phyloP scores from a whole-genome alignment of 2,797 vertebrate genomes.

The Anabas testudineus region DNA sequence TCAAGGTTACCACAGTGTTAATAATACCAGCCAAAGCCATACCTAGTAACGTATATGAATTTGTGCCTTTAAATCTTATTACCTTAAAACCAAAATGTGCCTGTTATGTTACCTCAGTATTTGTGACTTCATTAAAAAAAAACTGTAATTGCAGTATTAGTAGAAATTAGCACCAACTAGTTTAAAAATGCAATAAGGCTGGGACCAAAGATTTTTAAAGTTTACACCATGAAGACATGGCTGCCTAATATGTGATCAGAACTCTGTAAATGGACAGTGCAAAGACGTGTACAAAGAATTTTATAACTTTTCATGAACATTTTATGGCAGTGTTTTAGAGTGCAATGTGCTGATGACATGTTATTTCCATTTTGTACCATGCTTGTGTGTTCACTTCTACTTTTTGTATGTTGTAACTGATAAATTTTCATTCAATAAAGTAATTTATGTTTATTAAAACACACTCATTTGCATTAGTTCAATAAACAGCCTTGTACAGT shows the following conservation, averaged over 20 bases:
- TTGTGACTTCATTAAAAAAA: slow-evolving; percentile 60
- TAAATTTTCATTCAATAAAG: slow-evolving; percentile 84
- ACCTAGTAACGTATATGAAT: slow-evolving; percentile 66
- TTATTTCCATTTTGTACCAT: slow-evolving; percentile 77
- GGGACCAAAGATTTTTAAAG: slow-evolving; percentile 79
- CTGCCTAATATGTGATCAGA: slow-evolving; percentile 63
- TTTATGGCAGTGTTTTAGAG: slow-evolving; percentile 76
- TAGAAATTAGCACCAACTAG: slow-evolving; percentile 53
- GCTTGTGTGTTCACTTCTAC: slow-evolving; percentile 78
- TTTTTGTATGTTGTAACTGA: slow-evolving; percentile 72
- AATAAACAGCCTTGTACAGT: not conserved
- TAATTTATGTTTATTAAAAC: slow-evolving; percentile 87
- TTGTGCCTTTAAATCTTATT: slow-evolving; percentile 72
- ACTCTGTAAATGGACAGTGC: slow-evolving; percentile 57
- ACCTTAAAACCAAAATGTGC: slow-evolving; percentile 72
- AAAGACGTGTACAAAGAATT: slow-evolving; percentile 52
- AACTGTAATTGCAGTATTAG: slow-evolving; percentile 75
- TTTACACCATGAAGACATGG: slow-evolving; percentile 73
- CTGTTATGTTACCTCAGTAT: slow-evolving; percentile 79
- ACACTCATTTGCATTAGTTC: slow-evolving; percentile 5
- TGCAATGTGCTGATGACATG: slow-evolving; percentile 80
- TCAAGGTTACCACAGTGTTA: slow-evolving; percentile 86
- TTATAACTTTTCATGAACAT: slow-evolving; percentile 67
- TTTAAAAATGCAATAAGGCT: slow-evolving; percentile 64
- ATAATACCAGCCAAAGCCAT: slow-evolving; percentile 78